Percentiles rank a stretch among this genome's conserved stretches.
Evolutionary conservation across 2,797 vertebrate species (phyloP).

Genomic region (Liparis tanakae): DNA sequence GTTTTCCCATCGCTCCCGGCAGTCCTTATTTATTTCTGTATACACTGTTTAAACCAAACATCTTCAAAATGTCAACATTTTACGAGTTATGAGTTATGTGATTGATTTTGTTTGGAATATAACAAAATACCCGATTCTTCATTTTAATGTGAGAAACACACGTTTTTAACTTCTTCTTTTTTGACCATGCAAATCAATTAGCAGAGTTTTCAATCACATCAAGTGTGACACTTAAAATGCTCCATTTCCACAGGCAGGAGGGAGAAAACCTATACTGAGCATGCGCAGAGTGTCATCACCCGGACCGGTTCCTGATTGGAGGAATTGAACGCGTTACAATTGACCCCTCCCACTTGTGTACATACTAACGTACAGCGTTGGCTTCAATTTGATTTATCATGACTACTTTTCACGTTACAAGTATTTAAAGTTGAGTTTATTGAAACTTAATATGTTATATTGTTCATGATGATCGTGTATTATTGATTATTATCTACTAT

Average conservation of each 20-base stretch:
- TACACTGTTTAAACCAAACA: not conserved
- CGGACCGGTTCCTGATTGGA: not conserved
- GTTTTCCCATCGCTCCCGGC: not conserved
- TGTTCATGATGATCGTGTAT: not conserved
- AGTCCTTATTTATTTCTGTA: not conserved
- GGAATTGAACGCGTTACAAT: not conserved
- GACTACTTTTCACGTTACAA: not conserved
- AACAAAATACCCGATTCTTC: not conserved
- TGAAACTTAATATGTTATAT: not conserved
- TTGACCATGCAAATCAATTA: not conserved
- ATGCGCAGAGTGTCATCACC: not conserved
- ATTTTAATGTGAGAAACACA: not conserved
- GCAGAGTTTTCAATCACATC: not conserved
- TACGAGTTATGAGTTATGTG: not conserved
- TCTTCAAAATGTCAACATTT: not conserved
- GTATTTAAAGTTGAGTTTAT: not conserved
- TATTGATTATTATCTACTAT: not conserved
- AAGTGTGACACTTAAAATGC: not conserved
- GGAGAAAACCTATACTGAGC: not conserved
- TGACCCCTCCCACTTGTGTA: no score
- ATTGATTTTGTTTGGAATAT: not conserved
- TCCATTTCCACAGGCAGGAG: not conserved
- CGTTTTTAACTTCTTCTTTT: no score
- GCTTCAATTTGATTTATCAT: not conserved
- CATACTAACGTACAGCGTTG: not conserved